A percentile compares a stretch with the other conserved stretches of the same genome.
Conservation (phyloP, 2,113 vertebrate genomes). For the Echinops telfairi region DNA sequence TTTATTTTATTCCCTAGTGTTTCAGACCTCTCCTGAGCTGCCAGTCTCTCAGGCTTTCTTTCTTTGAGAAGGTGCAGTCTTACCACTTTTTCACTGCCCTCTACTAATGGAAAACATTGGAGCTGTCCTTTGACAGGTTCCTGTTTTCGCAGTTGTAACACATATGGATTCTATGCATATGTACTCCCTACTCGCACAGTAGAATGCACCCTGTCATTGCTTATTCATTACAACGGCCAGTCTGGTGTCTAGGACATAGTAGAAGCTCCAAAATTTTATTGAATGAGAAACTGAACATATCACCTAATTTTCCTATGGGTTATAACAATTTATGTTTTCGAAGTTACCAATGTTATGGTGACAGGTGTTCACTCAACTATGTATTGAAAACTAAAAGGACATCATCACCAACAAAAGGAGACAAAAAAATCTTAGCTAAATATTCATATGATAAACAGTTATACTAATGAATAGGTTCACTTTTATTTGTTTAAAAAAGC, state of each 20-base stretch:
- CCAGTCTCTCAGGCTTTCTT: neutral
- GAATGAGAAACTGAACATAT: neutral
- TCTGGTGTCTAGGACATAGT: neutral
- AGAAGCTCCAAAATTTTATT: conserved; percentile 8
- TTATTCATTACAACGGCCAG: neutral
- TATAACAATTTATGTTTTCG: conserved; percentile 17
- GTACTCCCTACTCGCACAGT: neutral
- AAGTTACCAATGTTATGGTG: conserved; percentile 12
- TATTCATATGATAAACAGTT: neutral
- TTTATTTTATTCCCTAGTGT: no score
- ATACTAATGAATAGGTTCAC: neutral
- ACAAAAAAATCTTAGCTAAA: neutral
- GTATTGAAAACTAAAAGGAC: neutral
- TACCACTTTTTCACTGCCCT: neutral
- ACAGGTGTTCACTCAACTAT: conserved; percentile 28
- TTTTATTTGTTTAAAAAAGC: conserved; percentile 46
- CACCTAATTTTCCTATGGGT: neutral
- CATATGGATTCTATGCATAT: neutral
- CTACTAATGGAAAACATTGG: neutral
- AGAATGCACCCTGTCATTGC: neutral
- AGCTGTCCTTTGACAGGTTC: neutral
- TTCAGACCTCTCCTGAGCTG: neutral
- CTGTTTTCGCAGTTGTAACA: no score
- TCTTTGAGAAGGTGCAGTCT: neutral
- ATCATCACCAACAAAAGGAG: neutral